A percentile compares a stretch with the other conserved stretches of the same genome.
These are phyloP conservation scores for Tupaia tana DNA, from an alignment of 2,113 vertebrate species.

Conservation along the genomic window DNA sequence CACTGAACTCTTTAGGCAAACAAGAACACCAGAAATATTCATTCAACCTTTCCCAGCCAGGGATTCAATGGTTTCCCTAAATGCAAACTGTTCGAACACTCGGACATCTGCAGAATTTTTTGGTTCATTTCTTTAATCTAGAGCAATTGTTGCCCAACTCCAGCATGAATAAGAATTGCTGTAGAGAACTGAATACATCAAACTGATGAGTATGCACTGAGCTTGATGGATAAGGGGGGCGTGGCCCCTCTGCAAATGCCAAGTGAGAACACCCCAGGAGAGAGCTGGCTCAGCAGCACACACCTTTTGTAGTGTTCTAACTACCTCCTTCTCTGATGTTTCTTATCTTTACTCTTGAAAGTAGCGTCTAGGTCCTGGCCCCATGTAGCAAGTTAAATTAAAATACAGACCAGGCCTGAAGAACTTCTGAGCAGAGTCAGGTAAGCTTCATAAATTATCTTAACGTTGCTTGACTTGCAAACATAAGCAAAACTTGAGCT, in stretches of 20 bases:
- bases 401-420: background rate
- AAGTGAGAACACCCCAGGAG: background rate
- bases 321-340: background rate
- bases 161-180: background rate
- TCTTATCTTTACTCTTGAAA: background rate
- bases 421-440: background rate
- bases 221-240: background rate
- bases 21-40: background rate
- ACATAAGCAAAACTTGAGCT: conserved; percentile 1
- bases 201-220: background rate
- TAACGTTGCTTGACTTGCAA: background rate
- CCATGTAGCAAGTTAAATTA: background rate
- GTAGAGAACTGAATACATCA: background rate
- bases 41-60: background rate
- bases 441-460: background rate
- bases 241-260: background rate
- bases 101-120: background rate
- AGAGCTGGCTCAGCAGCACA: background rate
- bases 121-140: background rate
- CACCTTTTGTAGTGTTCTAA: background rate
- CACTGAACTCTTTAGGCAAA: background rate
- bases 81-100: background rate
- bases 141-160: background rate
- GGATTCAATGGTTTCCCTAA: background rate
- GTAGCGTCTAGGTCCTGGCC: background rate